Conservation (phyloP, 1,140 invertebrate species). For the Drosophila kikkawai region DNA sequence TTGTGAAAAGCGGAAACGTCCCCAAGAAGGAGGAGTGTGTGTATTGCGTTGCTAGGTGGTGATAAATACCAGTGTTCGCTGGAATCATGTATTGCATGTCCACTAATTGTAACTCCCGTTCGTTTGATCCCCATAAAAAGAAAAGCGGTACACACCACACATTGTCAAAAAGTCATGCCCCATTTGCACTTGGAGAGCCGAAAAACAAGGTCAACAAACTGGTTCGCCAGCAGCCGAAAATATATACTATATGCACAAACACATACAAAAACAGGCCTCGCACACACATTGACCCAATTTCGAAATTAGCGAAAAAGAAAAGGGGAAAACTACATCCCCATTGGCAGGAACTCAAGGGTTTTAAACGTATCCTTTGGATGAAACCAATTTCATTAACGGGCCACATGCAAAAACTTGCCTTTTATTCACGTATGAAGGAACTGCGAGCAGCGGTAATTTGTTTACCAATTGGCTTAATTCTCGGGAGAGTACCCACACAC, state of each 20-base stretch:
- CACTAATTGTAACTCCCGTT: conserved; percentile 38
- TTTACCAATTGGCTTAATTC: conserved; percentile 20
- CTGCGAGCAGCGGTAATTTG: conserved; percentile 16
- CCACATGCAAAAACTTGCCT: conserved; percentile 59
- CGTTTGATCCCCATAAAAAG: conserved; percentile 34
- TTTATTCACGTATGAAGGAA: conserved; percentile 37
- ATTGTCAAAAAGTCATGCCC: conserved; percentile 74
- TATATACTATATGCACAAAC: conserved; percentile 14
- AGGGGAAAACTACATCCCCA: conserved; percentile 30
- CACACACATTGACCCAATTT: conserved; percentile 76
- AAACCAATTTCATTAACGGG: conserved; percentile 12
- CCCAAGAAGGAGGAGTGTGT: conserved; percentile 31
- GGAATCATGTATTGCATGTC: conserved; percentile 39
- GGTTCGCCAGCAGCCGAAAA: conserved; percentile 61
- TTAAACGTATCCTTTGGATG: background rate
- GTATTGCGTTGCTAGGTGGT: conserved; percentile 42
- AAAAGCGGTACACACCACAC: conserved; percentile 60
- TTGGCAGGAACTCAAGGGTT: conserved; percentile 8
- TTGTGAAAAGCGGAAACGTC: conserved; percentile 48
- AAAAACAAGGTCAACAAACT: conserved; percentile 81
- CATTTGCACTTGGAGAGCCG: conserved; percentile 71
- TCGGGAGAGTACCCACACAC: conserved; percentile 10
- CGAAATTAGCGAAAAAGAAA: conserved; percentile 58
- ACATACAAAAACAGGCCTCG: conserved; percentile 37
- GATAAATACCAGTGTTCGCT: conserved; percentile 28